Percentiles rank a stretch among this genome's conserved stretches.
Conservation (phyloP, 30 jellyfish, hydroid and myxozoan species). For the Haliclystus octoradiatus region DNA sequence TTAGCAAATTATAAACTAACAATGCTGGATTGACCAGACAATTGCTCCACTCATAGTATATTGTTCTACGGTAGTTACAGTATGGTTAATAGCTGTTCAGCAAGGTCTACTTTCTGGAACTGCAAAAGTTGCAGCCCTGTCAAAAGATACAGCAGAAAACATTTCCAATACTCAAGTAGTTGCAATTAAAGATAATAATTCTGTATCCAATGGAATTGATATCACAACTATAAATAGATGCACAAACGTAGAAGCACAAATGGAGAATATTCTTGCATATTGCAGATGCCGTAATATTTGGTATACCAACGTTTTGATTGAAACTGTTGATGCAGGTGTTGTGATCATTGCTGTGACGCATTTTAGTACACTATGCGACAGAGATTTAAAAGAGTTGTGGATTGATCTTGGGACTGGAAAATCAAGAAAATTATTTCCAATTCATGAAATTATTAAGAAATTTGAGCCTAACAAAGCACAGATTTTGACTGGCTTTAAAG, state of each 20-base stretch:
- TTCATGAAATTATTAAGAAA: conserved; percentile 15
- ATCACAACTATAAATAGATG: no score
- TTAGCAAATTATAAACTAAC: no score
- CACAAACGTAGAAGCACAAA: conserved; percentile 29
- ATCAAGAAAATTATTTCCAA: conserved; percentile 6
- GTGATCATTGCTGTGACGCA: conserved; percentile 20
- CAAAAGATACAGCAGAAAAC: conserved; percentile 5
- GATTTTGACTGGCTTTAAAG: conserved; percentile 23
- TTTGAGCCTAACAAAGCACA: conserved; percentile 19
- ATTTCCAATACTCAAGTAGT: conserved; percentile 8
- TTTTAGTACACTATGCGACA: conserved; percentile 1
- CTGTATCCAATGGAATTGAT: conserved; percentile 3
- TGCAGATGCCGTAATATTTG: conserved; percentile 18
- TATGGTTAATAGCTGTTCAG: no score
- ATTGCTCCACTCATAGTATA: no score
- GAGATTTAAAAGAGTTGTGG: conserved; percentile 18
- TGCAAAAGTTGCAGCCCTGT: conserved; percentile 15
- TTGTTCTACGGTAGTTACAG: no score
- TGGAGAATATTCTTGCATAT: conserved; percentile 18
- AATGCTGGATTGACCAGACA: no score
- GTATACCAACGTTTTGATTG: conserved; percentile 7
- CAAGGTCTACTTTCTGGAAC: no score
- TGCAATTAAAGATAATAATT: conserved; percentile 7
- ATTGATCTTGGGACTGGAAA: conserved; percentile 27
- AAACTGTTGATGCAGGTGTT: conserved; percentile 24